Conservation (phyloP, 2,888 invertebrate species). For the Arge pagana region DNA sequence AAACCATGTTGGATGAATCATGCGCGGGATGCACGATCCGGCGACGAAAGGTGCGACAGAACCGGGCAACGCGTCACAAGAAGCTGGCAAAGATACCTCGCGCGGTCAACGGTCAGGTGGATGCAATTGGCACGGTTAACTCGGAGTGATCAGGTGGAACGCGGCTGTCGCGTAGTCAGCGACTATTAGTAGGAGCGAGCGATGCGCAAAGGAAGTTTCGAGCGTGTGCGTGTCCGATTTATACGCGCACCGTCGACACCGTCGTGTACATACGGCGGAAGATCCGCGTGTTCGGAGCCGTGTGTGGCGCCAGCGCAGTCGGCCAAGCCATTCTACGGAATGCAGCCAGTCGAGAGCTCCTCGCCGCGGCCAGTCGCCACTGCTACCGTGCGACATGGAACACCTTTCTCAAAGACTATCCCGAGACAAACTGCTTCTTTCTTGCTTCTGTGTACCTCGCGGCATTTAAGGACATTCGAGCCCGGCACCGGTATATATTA, state of each 20-base stretch:
- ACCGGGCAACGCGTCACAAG: too few relatives aligned
- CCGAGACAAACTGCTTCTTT: too few relatives aligned
- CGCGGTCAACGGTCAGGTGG: background rate
- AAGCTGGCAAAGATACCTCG: background rate
- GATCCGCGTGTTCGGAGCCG: too few relatives aligned
- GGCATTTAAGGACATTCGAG: too few relatives aligned
- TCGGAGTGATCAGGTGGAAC: conserved; percentile 13
- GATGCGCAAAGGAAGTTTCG: background rate
- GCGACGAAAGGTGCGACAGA: too few relatives aligned
- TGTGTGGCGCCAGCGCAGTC: conserved; percentile 19
- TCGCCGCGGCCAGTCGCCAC: conserved; percentile 14
- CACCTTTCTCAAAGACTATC: too few relatives aligned
- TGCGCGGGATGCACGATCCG: too few relatives aligned
- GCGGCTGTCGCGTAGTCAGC: background rate
- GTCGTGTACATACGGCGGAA: conserved; percentile 12
- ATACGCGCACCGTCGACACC: background rate
- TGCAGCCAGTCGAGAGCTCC: conserved; percentile 19
- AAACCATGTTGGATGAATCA: too few relatives aligned
- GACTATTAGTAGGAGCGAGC: conserved; percentile 17
- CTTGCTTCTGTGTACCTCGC: too few relatives aligned
- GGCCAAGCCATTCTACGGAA: conserved; percentile 19
- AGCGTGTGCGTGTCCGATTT: conserved; percentile 12
- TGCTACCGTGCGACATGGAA: conserved; percentile 21
- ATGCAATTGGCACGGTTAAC: too few relatives aligned
- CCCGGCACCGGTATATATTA: too few relatives aligned